Evolutionary conservation across 2,888 invertebrate species (phyloP).

Genomic region (Heliconius aoede): DNA sequence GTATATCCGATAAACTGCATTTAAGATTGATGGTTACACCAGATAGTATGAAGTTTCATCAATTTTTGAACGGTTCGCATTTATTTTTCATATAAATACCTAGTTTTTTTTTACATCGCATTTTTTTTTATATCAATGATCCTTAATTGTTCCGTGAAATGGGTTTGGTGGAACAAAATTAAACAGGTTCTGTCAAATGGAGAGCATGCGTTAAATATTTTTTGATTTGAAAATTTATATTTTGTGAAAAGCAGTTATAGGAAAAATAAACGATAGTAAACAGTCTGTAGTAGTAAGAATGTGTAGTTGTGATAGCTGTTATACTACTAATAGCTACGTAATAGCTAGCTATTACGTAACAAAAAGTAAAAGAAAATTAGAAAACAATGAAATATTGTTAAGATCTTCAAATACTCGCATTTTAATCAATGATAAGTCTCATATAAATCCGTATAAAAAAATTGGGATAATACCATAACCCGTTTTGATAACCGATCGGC

Average conservation of each 20-base stretch:
- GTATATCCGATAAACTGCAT: conserved; percentile 35
- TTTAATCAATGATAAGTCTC: conserved; percentile 42
- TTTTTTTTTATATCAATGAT: not conserved
- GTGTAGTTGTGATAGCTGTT: no score
- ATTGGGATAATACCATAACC: conserved; percentile 44
- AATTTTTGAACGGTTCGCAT: conserved; percentile 10
- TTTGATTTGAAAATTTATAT: not conserved
- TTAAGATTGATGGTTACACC: conserved; percentile 38
- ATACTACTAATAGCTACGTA: no score
- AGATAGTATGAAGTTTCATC: conserved; percentile 25
- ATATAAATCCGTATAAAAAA: conserved; percentile 43
- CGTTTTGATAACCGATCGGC: conserved; percentile 46
- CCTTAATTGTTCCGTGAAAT: not conserved
- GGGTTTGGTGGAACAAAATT: not conserved
- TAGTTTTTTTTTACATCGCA: not conserved
- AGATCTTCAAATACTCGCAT: conserved; percentile 8
- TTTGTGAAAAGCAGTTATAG: not conserved
- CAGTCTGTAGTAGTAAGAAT: no score
- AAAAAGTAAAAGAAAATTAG: not conserved
- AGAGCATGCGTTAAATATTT: not conserved
- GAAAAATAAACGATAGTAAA: not conserved
- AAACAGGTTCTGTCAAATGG: not conserved
- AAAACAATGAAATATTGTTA: conserved; percentile 11
- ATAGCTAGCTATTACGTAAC: not conserved
- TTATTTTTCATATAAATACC: conserved; percentile 15